Evolutionary conservation across 1,140 invertebrate species (phyloP).

Genomic region (Eufriesea mexicana): DNA sequence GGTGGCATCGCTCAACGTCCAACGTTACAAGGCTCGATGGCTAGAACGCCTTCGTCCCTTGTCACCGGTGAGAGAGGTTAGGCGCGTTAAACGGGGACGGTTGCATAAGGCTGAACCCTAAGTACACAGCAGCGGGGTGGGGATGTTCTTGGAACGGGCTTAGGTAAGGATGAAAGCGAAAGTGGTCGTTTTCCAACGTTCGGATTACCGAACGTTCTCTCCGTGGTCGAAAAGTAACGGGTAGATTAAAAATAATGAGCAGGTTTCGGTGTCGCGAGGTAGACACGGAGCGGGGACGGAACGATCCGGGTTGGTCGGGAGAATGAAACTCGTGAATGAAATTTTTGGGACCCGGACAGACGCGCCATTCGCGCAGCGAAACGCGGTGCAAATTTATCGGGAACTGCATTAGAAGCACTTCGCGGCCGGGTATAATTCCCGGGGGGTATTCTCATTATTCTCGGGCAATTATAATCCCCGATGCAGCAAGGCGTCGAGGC

Average conservation of each 20-base stretch:
- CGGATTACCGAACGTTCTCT: background rate
- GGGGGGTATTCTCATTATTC: slow-evolving; percentile 67
- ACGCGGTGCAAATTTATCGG: slow-evolving; percentile 60
- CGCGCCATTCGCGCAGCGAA: slow-evolving; percentile 5
- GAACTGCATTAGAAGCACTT: slow-evolving; percentile 53
- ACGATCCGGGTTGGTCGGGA: background rate
- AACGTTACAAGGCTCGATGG: slow-evolving; percentile 77
- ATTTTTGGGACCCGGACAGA: slow-evolving; percentile 18
- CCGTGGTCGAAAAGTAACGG: background rate
- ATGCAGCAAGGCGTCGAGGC: slow-evolving; percentile 59
- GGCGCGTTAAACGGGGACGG: slow-evolving; percentile 40
- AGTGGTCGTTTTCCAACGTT: background rate
- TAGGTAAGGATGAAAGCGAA: background rate
- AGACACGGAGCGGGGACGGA: background rate
- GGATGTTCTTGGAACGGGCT: slow-evolving; percentile 23
- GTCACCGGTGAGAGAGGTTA: slow-evolving; percentile 58
- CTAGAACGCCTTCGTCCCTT: slow-evolving; percentile 63
- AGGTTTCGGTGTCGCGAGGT: no score
- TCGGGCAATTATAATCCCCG: slow-evolving; percentile 68
- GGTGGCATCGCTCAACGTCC: slow-evolving; percentile 79
- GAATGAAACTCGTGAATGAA: slow-evolving; percentile 13
- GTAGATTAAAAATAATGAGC: background rate
- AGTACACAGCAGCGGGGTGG: background rate
- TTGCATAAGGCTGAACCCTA: slow-evolving; percentile 57
- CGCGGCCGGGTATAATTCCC: slow-evolving; percentile 55